A percentile compares a stretch with the other conserved stretches of the same genome.
These are phyloP conservation scores for Rousettus leschenaultii DNA, from an alignment of 2,113 vertebrate species.

Conservation along the genomic window DNA sequence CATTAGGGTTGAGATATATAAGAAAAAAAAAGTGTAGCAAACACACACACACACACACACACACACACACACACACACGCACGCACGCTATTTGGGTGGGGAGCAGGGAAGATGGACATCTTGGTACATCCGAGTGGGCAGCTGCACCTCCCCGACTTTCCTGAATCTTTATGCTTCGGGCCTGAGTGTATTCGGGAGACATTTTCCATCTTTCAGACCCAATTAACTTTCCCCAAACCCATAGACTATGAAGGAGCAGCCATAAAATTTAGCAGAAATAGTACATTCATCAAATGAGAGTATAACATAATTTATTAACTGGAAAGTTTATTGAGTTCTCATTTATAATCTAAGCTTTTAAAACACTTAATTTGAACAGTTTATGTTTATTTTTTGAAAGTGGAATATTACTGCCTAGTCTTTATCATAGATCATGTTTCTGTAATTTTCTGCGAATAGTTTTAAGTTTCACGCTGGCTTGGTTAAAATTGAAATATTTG, in stretches of 20 bases:
- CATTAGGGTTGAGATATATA: neutral
- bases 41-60: accelerated
- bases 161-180: neutral
- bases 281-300: neutral
- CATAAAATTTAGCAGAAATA: neutral
- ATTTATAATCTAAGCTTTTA: neutral
- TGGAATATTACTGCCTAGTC: neutral
- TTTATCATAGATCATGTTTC: neutral
- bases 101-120: neutral
- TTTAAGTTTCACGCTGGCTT: neutral
- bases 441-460: neutral
- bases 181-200: neutral
- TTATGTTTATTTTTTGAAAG: neutral
- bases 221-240: neutral
- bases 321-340: neutral
- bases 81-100: neutral
- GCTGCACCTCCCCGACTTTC: neutral
- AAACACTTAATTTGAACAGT: neutral
- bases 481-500: neutral
- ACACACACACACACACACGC: neutral
- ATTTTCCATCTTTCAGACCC: neutral
- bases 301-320: neutral
- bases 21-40: neutral
- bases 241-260: neutral
- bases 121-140: neutral